These are phyloP conservation scores for Meriones unguiculatus DNA, from an alignment of 2,113 vertebrate species.

Conservation along the genomic window DNA sequence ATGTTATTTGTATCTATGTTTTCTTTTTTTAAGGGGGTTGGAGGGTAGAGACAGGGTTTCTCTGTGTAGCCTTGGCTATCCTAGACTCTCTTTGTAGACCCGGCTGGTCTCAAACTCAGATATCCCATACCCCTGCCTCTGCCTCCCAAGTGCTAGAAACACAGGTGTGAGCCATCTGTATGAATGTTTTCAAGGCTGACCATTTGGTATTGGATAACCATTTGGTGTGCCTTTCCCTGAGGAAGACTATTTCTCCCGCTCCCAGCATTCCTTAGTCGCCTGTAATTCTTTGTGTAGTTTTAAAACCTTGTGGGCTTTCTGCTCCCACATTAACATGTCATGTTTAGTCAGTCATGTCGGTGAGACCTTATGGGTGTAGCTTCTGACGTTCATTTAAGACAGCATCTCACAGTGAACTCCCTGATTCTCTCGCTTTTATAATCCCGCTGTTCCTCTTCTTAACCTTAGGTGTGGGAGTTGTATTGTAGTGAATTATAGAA, in stretches of 20 bases:
- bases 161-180: neutral
- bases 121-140: no score
- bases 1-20: neutral
- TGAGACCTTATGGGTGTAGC: neutral
- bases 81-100: no score
- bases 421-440: neutral
- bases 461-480: neutral
- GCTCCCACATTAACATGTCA: neutral
- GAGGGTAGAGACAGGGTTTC: no score
- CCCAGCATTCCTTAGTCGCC: neutral
- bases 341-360: neutral
- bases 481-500: neutral
- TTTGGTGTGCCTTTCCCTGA: neutral
- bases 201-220: neutral
- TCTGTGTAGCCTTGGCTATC: no score
- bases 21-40: no score
- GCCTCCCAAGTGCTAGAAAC: no score
- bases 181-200: neutral
- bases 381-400: neutral
- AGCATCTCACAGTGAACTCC: neutral
- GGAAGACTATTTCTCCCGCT: no score
- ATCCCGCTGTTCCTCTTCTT: neutral
- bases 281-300: neutral
- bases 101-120: no score
- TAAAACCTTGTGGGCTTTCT: neutral